A percentile compares a stretch with the other conserved stretches of the same genome.
These are phyloP conservation scores for Pituophis catenifer DNA, from an alignment of 2,113 vertebrate genomes.

Conservation along the genomic window DNA sequence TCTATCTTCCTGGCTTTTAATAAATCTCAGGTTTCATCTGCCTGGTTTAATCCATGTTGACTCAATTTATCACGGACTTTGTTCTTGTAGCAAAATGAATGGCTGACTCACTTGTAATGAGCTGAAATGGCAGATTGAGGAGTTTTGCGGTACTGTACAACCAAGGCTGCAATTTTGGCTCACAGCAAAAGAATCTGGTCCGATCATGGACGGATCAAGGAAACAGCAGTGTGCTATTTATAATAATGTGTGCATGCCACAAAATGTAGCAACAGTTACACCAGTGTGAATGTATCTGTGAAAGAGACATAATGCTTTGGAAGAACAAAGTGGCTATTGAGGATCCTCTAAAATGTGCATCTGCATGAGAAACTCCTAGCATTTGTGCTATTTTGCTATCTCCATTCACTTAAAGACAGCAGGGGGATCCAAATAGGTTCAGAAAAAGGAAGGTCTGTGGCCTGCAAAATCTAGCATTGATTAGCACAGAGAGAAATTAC, in stretches of 20 bases:
- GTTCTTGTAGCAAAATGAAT: background rate
- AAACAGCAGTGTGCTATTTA: background rate
- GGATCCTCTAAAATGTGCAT: background rate
- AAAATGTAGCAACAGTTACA: background rate
- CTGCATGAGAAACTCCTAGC: background rate
- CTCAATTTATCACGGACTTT: background rate
- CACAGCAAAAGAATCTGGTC: background rate
- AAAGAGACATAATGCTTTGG: background rate
- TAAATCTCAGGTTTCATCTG: background rate
- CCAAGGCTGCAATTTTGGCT: background rate
- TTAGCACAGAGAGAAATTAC: background rate
- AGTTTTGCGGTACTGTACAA: background rate
- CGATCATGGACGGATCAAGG: background rate
- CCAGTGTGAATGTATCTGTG: background rate
- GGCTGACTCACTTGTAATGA: background rate
- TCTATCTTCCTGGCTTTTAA: background rate
- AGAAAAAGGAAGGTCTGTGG: background rate
- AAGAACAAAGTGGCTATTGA: background rate
- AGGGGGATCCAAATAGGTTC: background rate
- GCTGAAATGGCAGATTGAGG: background rate
- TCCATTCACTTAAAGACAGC: background rate
- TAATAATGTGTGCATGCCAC: background rate
- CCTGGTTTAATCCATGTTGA: background rate
- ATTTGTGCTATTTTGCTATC: background rate
- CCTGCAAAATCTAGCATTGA: background rate